Percentiles rank a stretch among this genome's conserved stretches.
Conservation (phyloP, 2,888 invertebrate species). For the Slavum lentiscoides region DNA sequence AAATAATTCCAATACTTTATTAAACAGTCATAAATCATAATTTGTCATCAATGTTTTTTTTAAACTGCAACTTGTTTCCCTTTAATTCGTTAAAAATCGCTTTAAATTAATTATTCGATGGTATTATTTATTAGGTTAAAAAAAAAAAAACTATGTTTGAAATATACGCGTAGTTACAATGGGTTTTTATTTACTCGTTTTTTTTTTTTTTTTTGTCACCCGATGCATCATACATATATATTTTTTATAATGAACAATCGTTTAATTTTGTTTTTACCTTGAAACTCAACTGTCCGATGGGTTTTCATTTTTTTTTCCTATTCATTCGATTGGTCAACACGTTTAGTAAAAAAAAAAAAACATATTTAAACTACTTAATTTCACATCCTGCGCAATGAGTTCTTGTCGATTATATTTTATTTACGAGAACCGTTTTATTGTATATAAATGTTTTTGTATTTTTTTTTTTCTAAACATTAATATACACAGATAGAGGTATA, state of each 20-base stretch:
- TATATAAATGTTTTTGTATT: constrained; percentile 16
- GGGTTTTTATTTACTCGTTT: too few relatives aligned
- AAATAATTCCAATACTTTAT: constrained; percentile 46
- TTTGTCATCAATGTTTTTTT: neutral
- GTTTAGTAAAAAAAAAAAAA: constrained; percentile 38
- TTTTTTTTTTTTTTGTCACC: neutral
- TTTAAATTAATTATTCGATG: constrained; percentile 20
- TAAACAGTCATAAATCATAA: constrained; percentile 30
- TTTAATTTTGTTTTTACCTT: constrained; percentile 42
- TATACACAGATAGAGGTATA: neutral
- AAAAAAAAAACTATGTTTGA: constrained; percentile 7
- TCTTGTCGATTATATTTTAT: constrained; percentile 9
- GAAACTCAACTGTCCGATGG: neutral
- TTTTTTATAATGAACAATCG: constrained; percentile 31
- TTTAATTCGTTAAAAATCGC: neutral
- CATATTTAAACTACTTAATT: constrained; percentile 42
- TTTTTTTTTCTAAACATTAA: neutral
- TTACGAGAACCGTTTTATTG: constrained; percentile 17
- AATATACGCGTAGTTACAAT: constrained; percentile 7
- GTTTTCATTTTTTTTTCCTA: constrained; percentile 43
- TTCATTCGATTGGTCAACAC: constrained; percentile 36
- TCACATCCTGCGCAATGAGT: constrained; percentile 22
- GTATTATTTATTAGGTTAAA: neutral
- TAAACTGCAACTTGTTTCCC: constrained; percentile 15
- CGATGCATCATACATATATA: constrained; percentile 4